phyloP scores from a whole-genome alignment of 2,797 vertebrate genomes.

The Erethizon dorsatum region DNA sequence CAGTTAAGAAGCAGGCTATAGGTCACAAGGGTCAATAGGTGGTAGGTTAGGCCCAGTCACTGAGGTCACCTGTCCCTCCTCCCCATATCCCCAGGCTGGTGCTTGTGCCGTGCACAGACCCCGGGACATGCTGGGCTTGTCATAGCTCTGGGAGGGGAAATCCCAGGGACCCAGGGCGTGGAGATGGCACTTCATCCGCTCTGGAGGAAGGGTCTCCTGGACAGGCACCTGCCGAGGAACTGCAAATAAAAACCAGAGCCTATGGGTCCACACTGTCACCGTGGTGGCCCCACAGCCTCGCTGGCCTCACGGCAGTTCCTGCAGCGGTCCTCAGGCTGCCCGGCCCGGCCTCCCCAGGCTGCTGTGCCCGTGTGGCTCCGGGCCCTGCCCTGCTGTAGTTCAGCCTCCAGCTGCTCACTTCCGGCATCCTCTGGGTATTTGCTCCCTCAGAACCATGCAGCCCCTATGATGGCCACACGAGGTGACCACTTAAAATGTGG shows the following conservation, averaged over 20 bases:
- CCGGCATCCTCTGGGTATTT: background rate
- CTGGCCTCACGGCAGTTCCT: background rate
- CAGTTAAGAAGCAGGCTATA: background rate
- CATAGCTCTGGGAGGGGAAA: background rate
- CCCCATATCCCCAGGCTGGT: background rate
- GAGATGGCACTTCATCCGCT: no score
- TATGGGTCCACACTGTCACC: background rate
- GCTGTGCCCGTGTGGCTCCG: background rate
- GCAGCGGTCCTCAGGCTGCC: background rate
- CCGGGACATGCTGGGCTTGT: background rate
- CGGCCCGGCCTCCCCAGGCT: background rate
- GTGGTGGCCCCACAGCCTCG: rapidly evolving
- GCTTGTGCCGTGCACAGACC: background rate
- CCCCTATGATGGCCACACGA: rapidly evolving
- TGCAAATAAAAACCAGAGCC: background rate
- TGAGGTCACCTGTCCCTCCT: background rate
- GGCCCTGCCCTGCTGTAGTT: background rate
- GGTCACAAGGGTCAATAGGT: background rate
- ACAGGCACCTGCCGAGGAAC: background rate
- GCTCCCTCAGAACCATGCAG: background rate
- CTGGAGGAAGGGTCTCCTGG: background rate
- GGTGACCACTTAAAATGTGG: background rate
- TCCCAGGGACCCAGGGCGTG: background rate
- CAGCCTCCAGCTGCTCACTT: background rate
- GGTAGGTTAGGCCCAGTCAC: background rate